A percentile compares a stretch with the other conserved stretches of the same genome.
Conservation (phyloP, 2,797 vertebrate genomes). For the Spatula clypeata region DNA sequence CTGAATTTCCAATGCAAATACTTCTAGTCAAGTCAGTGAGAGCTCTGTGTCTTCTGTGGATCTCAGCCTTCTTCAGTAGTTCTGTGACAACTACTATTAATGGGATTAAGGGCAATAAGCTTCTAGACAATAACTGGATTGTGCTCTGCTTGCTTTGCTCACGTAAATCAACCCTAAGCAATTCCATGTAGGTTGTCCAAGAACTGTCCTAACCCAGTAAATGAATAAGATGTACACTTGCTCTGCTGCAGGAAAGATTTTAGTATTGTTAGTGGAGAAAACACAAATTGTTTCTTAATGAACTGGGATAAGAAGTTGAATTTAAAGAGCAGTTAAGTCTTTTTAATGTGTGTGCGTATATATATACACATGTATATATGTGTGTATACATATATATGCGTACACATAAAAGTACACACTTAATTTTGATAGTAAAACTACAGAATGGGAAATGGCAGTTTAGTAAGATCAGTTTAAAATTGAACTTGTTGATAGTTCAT, state of each 20-base stretch:
- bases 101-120: neutral
- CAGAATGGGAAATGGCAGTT: neutral
- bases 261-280: neutral
- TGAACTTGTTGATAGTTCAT: neutral
- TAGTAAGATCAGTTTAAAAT: neutral
- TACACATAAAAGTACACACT: neutral
- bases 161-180: rapidly evolving
- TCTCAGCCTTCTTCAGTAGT: neutral
- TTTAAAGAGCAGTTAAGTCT: neutral
- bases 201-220: neutral
- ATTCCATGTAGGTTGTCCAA: neutral
- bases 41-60: neutral
- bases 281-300: neutral
- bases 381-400: neutral
- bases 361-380: too few species aligned
- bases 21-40: neutral
- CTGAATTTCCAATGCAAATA: neutral
- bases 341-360: rapidly evolving
- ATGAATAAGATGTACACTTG: neutral
- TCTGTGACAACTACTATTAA: neutral
- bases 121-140: neutral
- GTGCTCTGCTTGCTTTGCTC: neutral
- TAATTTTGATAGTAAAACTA: neutral
- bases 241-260: neutral
- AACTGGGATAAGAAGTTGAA: neutral